Evolutionary conservation across 2,888 invertebrate species (phyloP).

Genomic region (Xylota sylvarum): DNA sequence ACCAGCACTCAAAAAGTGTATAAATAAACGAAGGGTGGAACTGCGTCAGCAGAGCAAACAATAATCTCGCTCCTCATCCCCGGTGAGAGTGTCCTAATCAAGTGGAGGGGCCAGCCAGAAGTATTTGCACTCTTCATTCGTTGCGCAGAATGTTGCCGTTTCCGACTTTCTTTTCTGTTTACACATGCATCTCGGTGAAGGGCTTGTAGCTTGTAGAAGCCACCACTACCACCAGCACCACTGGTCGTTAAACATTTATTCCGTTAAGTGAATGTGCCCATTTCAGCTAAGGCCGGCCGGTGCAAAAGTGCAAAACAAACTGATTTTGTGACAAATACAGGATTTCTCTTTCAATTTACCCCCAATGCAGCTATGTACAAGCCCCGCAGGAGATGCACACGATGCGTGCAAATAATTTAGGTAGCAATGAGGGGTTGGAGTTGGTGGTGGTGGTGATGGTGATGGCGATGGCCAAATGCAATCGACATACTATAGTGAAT

Average conservation of each 20-base stretch:
- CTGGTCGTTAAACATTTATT: slow-evolving; percentile 66
- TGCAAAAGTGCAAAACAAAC: slow-evolving; percentile 72
- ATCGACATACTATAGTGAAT: slow-evolving; percentile 58
- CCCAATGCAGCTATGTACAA: slow-evolving; percentile 26
- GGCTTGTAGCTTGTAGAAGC: slow-evolving; percentile 17
- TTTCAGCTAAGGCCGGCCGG: slow-evolving; percentile 43
- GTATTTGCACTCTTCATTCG: slow-evolving; percentile 73
- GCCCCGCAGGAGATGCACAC: slow-evolving; percentile 20
- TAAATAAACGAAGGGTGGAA: slow-evolving; percentile 66
- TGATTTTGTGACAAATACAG: slow-evolving; percentile 76
- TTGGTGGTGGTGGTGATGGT: background rate
- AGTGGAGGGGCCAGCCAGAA: slow-evolving; percentile 56
- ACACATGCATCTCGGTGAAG: slow-evolving; percentile 59
- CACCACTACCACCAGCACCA: slow-evolving; percentile 2
- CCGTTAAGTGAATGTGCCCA: slow-evolving; percentile 58
- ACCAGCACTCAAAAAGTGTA: slow-evolving; percentile 38
- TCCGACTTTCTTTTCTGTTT: slow-evolving; percentile 64
- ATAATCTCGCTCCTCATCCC: slow-evolving; percentile 57
- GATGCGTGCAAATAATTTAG: slow-evolving; percentile 70
- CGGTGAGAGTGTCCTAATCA: slow-evolving; percentile 71
- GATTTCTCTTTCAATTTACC: slow-evolving; percentile 64
- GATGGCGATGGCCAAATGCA: slow-evolving; percentile 33
- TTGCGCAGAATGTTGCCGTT: slow-evolving; percentile 42
- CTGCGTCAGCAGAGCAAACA: slow-evolving; percentile 63
- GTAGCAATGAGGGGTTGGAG: slow-evolving; percentile 32